A percentile compares a stretch with the other conserved stretches of the same genome.
Conservation (phyloP, 2,888 invertebrate genomes). For the Drosophila colorata region DNA sequence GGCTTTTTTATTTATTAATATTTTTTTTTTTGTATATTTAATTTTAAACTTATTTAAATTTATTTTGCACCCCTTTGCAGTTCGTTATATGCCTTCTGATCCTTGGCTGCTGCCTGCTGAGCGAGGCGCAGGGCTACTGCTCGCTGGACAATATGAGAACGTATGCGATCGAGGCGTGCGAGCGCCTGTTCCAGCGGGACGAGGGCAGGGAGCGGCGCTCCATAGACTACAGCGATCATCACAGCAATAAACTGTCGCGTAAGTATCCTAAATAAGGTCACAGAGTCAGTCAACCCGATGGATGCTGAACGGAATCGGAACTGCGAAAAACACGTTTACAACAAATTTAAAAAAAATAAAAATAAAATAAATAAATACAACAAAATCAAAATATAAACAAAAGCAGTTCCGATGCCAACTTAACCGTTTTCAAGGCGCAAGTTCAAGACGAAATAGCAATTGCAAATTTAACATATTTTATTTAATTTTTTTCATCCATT, state of each 20-base stretch:
- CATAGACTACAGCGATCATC: slow-evolving; percentile 61
- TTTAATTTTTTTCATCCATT: slow-evolving; percentile 41
- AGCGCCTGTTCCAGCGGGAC: slow-evolving; percentile 78
- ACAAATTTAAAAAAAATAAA: slow-evolving; percentile 19
- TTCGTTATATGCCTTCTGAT: slow-evolving; percentile 54
- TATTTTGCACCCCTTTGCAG: slow-evolving; percentile 43
- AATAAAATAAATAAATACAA: slow-evolving; percentile 24
- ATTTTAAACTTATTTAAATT: background rate
- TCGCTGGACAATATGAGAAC: slow-evolving; percentile 83
- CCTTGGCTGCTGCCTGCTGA: slow-evolving; percentile 42
- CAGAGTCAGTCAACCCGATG: slow-evolving; percentile 78
- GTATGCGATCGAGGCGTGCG: slow-evolving; percentile 83
- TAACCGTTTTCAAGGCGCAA: slow-evolving; percentile 72
- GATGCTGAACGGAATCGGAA: slow-evolving; percentile 55
- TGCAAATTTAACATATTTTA: slow-evolving; percentile 13
- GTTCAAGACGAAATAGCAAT: slow-evolving; percentile 54
- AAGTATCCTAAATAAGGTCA: slow-evolving; percentile 80
- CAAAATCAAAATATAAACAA: slow-evolving; percentile 22
- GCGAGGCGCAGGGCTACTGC: slow-evolving; percentile 65
- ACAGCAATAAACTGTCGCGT: slow-evolving; percentile 66
- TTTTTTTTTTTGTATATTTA: background rate
- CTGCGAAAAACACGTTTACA: slow-evolving; percentile 28
- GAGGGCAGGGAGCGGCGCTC: slow-evolving; percentile 80
- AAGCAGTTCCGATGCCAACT: slow-evolving; percentile 37
- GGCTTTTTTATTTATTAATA: slow-evolving; percentile 19